These are phyloP conservation scores for Caranx ignobilis DNA, from an alignment of 2,113 vertebrate genomes.

Conservation along the genomic window DNA sequence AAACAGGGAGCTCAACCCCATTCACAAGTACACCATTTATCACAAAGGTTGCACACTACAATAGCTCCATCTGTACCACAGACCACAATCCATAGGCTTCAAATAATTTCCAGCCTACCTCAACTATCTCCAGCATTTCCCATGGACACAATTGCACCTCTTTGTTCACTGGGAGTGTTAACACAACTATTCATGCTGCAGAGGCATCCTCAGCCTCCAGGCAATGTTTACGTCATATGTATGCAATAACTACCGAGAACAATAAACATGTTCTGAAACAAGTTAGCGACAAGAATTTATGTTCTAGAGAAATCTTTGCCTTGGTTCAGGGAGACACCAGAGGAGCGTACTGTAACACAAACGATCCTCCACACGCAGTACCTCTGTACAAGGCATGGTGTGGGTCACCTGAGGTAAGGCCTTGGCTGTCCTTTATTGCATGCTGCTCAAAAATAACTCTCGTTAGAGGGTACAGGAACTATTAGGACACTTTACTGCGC, in stretches of 20 bases:
- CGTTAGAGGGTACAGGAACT: neutral
- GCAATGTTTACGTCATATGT: neutral
- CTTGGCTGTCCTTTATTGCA: constrained; percentile 1
- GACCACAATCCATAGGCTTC: constrained; percentile 33
- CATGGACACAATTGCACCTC: constrained; percentile 38
- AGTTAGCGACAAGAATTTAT: constrained; percentile 19
- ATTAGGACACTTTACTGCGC: neutral
- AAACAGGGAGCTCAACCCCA: neutral
- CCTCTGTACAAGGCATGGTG: neutral
- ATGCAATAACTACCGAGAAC: constrained; percentile 12
- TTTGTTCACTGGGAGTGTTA: constrained; percentile 29
- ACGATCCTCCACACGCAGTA: neutral
- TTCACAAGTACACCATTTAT: constrained; percentile 7
- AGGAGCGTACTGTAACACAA: neutral
- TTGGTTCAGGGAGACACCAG: constrained; percentile 21
- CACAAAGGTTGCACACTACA: constrained; percentile 17
- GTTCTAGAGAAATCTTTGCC: neutral
- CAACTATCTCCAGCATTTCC: constrained; percentile 37
- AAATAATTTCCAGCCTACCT: constrained; percentile 46
- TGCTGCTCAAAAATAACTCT: constrained; percentile 14
- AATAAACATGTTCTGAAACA: neutral
- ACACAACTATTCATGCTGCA: constrained; percentile 28
- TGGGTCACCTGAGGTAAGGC: constrained; percentile 9
- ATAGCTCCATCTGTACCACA: constrained; percentile 41
- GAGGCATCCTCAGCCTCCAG: constrained; percentile 29